Conservation (phyloP, 1,140 invertebrate genomes). For the Drosophila ambigua region DNA sequence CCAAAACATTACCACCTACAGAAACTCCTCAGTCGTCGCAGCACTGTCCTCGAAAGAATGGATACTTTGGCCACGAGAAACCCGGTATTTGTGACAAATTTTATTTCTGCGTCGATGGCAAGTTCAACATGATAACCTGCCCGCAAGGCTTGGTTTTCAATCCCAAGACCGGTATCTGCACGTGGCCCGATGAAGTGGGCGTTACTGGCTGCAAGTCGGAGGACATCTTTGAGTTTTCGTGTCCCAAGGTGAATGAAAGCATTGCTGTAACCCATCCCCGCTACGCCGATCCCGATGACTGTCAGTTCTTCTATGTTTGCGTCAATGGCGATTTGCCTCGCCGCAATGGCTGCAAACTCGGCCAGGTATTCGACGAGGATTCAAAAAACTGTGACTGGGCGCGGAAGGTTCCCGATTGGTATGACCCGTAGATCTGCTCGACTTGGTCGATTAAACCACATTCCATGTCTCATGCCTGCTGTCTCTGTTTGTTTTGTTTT, state of each 20-base stretch:
- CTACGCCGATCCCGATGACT: conserved; percentile 94
- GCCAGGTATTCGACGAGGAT: conserved; percentile 95
- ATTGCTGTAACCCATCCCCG: conserved; percentile 91
- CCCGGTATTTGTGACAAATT: conserved; percentile 92
- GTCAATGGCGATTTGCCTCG: conserved; percentile 93
- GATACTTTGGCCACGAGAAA: conserved; percentile 94
- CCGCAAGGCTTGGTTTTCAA: conserved; percentile 95
- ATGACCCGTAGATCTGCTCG: conserved; percentile 53
- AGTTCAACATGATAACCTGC: conserved; percentile 95
- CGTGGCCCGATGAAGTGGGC: conserved; percentile 95
- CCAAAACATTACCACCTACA: conserved; percentile 66
- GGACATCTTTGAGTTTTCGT: conserved; percentile 94
- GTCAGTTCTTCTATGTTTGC: conserved; percentile 96
- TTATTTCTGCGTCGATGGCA: conserved; percentile 95
- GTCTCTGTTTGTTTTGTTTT: background rate
- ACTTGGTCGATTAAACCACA: background rate
- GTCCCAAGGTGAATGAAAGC: conserved; percentile 90
- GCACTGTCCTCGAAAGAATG: conserved; percentile 93
- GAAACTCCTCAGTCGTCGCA: conserved; percentile 89
- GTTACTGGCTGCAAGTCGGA: conserved; percentile 92
- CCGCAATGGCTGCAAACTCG: conserved; percentile 93
- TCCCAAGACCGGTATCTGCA: conserved; percentile 94
- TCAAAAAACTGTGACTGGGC: conserved; percentile 94
- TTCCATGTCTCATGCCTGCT: background rate
- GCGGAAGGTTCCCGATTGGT: conserved; percentile 96